Conservation (phyloP, 2,113 vertebrate genomes). For the Patagioenas fasciata region DNA sequence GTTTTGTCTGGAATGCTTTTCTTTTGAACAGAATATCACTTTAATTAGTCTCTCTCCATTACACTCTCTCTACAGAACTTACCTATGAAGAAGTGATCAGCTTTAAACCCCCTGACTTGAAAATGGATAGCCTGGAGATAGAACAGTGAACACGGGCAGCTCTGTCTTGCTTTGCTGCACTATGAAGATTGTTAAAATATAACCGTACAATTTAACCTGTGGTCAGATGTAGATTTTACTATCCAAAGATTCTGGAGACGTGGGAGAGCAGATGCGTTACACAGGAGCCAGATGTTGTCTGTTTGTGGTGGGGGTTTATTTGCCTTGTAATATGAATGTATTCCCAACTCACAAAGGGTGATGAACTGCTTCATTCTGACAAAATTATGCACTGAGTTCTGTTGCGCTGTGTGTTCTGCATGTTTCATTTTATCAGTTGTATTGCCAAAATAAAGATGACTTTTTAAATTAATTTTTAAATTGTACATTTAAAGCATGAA, state of each 20-base stretch:
- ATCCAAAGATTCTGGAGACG: conserved; percentile 63
- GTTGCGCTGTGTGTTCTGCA: conserved; percentile 56
- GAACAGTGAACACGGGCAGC: conserved; percentile 80
- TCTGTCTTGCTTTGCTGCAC: conserved; percentile 48
- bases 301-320: not conserved
- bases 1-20: not conserved
- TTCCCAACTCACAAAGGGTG: conserved; percentile 16
- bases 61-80: conserved; percentile 78
- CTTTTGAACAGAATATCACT: not conserved
- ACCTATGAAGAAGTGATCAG: conserved; percentile 92
- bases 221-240: conserved; percentile 45
- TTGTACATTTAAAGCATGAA: conserved; percentile 67
- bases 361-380: conserved; percentile 61
- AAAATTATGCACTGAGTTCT: conserved; percentile 72
- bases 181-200: conserved; percentile 60
- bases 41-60: conserved; percentile 9
- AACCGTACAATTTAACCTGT: conserved; percentile 46
- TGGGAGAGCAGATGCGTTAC: conserved; percentile 33
- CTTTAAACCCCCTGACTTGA: conserved; percentile 84
- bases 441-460: conserved; percentile 62
- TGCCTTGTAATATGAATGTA: conserved; percentile 69
- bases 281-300: conserved; percentile 26
- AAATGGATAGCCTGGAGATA: conserved; percentile 85
- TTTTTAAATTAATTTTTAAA: conserved; percentile 45
- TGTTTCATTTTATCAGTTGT: conserved; percentile 67